These are phyloP conservation scores for Lepas anatifera DNA, from an alignment of 2,888 invertebrate species.

Conservation along the genomic window DNA sequence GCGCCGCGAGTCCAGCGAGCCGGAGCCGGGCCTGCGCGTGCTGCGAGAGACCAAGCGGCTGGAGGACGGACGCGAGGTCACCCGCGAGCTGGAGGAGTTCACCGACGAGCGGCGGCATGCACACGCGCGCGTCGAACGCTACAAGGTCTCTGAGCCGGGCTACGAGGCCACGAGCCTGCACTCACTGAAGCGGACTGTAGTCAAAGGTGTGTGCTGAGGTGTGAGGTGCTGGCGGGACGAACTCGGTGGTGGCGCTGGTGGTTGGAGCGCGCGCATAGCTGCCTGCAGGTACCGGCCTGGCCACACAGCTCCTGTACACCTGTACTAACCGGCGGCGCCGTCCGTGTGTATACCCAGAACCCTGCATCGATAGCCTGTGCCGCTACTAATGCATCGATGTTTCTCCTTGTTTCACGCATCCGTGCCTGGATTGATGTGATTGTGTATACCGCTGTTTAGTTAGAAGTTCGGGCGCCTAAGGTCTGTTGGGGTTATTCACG, in stretches of 20 bases:
- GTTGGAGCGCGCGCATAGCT: no score
- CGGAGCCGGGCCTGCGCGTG: not conserved
- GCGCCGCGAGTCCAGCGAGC: not conserved
- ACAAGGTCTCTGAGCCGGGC: not conserved
- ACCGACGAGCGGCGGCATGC: not conserved
- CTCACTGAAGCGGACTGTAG: not conserved
- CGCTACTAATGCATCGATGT: no score
- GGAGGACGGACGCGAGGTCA: not conserved
- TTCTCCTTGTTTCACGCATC: no score
- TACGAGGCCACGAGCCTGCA: constrained; percentile 2
- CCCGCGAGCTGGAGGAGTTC: constrained; percentile 2
- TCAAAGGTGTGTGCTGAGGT: not conserved
- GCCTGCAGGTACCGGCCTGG: not conserved
- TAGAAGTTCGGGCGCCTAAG: no score
- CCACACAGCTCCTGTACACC: not conserved
- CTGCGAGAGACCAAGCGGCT: not conserved
- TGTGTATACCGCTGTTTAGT: no score
- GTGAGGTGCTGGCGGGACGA: no score
- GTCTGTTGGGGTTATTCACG: no score
- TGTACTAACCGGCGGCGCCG: not conserved
- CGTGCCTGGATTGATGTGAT: no score
- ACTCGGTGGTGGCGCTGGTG: no score
- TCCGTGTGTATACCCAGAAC: not conserved
- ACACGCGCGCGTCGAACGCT: constrained; percentile 4
- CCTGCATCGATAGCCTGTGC: no score